Evolutionary conservation across 2,888 invertebrate species (phyloP).

Genomic region (Diachrysia chrysitis): DNA sequence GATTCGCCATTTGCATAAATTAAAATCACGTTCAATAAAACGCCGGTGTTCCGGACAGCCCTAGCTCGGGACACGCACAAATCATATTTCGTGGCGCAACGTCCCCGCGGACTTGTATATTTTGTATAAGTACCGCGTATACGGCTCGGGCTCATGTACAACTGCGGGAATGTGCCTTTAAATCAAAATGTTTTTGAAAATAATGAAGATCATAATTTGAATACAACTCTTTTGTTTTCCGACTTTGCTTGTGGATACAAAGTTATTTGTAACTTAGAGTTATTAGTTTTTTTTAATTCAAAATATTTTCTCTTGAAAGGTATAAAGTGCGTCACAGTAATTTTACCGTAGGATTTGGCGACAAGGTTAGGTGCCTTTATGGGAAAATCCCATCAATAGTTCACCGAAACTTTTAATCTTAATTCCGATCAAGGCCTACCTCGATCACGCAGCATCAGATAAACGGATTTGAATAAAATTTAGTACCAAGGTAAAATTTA

Average conservation of each 20-base stretch:
- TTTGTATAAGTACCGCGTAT: slow-evolving; percentile 23
- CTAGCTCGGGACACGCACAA: slow-evolving; percentile 50
- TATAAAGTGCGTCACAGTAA: neutral
- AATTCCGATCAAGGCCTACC: slow-evolving; percentile 5
- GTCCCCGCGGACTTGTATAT: slow-evolving; percentile 29
- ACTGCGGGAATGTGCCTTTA: slow-evolving; percentile 8
- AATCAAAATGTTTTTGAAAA: neutral
- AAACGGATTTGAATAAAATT: slow-evolving; percentile 2
- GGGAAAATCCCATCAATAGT: neutral
- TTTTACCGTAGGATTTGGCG: neutral
- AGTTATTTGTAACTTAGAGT: neutral
- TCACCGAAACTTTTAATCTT: slow-evolving; percentile 1
- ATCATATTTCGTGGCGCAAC: slow-evolving; percentile 52
- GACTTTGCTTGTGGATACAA: neutral
- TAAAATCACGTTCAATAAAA: slow-evolving; percentile 2
- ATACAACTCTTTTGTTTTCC: neutral
- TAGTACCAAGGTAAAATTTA: neutral
- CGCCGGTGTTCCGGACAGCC: slow-evolving; percentile 22
- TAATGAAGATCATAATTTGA: neutral
- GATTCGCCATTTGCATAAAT: slow-evolving; percentile 10
- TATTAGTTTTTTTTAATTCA: neutral
- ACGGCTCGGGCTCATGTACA: slow-evolving; percentile 14
- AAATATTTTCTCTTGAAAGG: neutral
- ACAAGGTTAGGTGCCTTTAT: neutral
- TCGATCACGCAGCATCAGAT: neutral